Conservation (phyloP, 2,888 invertebrate genomes). For the Ormia ochracea region DNA sequence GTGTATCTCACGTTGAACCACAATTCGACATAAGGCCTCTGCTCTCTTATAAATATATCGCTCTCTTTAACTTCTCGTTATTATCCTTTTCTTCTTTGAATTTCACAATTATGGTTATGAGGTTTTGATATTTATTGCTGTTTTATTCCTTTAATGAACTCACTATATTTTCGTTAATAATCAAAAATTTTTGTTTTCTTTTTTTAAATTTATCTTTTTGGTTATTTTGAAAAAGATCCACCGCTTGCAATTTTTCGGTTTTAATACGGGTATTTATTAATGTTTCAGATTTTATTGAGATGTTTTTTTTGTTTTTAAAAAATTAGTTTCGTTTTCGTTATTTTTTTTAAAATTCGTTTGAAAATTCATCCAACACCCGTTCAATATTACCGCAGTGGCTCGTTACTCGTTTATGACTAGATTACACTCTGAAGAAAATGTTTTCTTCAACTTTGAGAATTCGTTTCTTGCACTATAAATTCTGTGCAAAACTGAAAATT, state of each 20-base stretch:
- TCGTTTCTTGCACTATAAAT: slow-evolving; percentile 67
- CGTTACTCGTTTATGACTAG: slow-evolving; percentile 77
- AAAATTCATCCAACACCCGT: slow-evolving; percentile 58
- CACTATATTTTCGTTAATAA: slow-evolving; percentile 46
- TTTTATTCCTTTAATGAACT: slow-evolving; percentile 13
- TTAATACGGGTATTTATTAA: slow-evolving; percentile 28
- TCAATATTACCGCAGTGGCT: slow-evolving; percentile 75
- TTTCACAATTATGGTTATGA: slow-evolving; percentile 56
- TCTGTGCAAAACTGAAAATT: slow-evolving; percentile 63
- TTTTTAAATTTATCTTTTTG: not conserved
- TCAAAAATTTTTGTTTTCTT: slow-evolving; percentile 49
- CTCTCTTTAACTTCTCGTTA: slow-evolving; percentile 6
- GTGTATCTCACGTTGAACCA: slow-evolving; percentile 47
- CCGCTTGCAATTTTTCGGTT: slow-evolving; percentile 63
- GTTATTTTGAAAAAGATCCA: slow-evolving; percentile 46
- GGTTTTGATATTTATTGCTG: slow-evolving; percentile 41
- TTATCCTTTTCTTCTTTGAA: not conserved
- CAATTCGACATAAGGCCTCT: slow-evolving; percentile 21
- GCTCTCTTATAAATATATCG: slow-evolving; percentile 6
- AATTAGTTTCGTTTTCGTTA: slow-evolving; percentile 54
- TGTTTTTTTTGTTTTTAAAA: slow-evolving; percentile 49
- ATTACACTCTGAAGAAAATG: slow-evolving; percentile 63
- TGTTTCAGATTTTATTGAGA: slow-evolving; percentile 43
- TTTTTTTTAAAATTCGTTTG: slow-evolving; percentile 40
- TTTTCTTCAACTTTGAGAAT: slow-evolving; percentile 59